Evolutionary conservation across 2,888 invertebrate species (phyloP).

Genomic region (Callyntrura guangdongensis): DNA sequence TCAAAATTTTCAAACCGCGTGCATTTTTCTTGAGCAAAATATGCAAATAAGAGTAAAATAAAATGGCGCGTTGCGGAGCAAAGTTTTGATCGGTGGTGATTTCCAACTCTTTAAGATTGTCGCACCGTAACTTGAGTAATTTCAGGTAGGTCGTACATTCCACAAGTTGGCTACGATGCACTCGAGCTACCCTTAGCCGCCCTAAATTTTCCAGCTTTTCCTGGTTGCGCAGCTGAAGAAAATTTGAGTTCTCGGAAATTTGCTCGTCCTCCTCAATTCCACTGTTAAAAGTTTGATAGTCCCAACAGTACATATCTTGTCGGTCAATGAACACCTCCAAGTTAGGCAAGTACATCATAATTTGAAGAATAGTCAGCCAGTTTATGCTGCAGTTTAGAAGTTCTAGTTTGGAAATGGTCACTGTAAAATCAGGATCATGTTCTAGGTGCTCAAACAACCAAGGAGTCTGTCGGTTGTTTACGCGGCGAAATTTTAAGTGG

Average conservation of each 20-base stretch:
- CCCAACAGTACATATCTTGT: constrained; percentile 83
- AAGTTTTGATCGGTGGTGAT: constrained; percentile 84
- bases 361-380: constrained; percentile 82
- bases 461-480: constrained; percentile 78
- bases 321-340: constrained; percentile 78
- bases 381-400: constrained; percentile 83
- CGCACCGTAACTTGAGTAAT: constrained; percentile 77
- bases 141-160: constrained; percentile 84
- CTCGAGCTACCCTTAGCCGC: constrained; percentile 70
- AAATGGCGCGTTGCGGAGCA: constrained; percentile 78
- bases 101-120: constrained; percentile 76
- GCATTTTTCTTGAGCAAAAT: constrained; percentile 73
- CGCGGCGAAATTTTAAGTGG: constrained; percentile 78
- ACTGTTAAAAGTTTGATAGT: constrained; percentile 81
- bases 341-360: constrained; percentile 81
- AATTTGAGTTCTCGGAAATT: constrained; percentile 79
- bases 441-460: constrained; percentile 79
- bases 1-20: constrained; percentile 73
- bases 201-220: constrained; percentile 76
- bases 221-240: constrained; percentile 61
- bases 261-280: constrained; percentile 83
- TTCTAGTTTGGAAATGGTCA: constrained; percentile 82
- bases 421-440: constrained; percentile 45
- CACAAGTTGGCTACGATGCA: constrained; percentile 82
- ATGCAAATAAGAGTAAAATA: constrained; percentile 80